Conservation (phyloP, 2,797 vertebrate genomes). For the Masticophis lateralis region DNA sequence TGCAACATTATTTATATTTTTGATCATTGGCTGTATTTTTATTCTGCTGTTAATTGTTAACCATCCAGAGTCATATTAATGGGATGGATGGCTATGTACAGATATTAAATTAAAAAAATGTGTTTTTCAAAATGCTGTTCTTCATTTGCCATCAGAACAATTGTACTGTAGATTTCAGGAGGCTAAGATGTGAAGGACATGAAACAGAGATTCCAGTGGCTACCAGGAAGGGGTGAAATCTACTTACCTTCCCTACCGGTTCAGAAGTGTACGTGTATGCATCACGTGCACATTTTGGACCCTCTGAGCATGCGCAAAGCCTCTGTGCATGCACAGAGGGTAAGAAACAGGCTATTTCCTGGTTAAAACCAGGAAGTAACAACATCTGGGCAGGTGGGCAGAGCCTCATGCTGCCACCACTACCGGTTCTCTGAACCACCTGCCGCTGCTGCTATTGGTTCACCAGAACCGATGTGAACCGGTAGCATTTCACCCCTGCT, state of each 20-base stretch:
- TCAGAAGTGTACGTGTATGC: too few relatives aligned
- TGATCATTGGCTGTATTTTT: not conserved
- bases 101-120: not conserved
- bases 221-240: not conserved
- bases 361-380: too few relatives aligned
- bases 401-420: too few relatives aligned
- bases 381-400: too few relatives aligned
- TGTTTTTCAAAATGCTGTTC: not conserved
- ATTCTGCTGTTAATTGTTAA: not conserved
- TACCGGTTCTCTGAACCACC: too few relatives aligned
- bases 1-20: not conserved
- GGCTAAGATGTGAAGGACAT: not conserved
- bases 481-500: not conserved
- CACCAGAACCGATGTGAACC: too few relatives aligned
- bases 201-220: not conserved
- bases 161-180: not conserved
- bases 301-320: too few relatives aligned
- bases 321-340: too few relatives aligned
- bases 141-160: not conserved
- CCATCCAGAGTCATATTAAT: not conserved
- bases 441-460: too few relatives aligned
- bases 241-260: too few relatives aligned
- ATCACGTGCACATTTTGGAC: too few relatives aligned
- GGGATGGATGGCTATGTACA: not conserved
- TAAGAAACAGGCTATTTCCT: too few relatives aligned